Conservation (phyloP, 1,140 invertebrate species). For the Calephelis nemesis region DNA sequence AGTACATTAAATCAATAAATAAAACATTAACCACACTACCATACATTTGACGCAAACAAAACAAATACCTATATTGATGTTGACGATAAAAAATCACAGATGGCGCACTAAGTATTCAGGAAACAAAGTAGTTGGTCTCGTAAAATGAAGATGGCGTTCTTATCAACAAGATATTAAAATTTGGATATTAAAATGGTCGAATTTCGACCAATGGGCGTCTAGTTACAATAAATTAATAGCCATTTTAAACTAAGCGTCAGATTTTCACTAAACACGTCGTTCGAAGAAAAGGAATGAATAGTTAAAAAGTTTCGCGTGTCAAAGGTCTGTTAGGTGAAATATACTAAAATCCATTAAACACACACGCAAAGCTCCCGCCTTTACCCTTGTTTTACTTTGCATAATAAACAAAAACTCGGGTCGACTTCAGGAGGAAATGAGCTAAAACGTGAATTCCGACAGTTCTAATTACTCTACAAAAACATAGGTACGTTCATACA, state of each 20-base stretch:
- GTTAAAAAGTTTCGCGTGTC: conserved; percentile 41
- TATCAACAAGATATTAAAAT: too few relatives aligned
- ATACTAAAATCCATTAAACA: conserved; percentile 47
- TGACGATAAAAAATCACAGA: too few relatives aligned
- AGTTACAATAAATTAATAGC: too few relatives aligned
- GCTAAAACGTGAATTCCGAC: neutral
- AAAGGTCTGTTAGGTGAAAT: conserved; percentile 42
- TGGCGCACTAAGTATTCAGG: too few relatives aligned
- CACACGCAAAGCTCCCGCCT: conserved; percentile 43
- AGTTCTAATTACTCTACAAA: neutral
- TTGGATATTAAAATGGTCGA: too few relatives aligned
- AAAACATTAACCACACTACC: too few relatives aligned
- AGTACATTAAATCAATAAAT: too few relatives aligned
- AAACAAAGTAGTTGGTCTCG: too few relatives aligned
- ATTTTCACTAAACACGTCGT: conserved; percentile 8
- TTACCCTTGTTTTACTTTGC: conserved; percentile 40
- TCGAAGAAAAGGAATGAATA: conserved; percentile 1
- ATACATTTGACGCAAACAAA: too few relatives aligned
- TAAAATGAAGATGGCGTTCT: too few relatives aligned
- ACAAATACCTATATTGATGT: too few relatives aligned
- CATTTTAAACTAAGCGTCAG: neutral
- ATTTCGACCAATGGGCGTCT: too few relatives aligned
- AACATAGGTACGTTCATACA: neutral
- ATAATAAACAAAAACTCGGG: conserved; percentile 4
- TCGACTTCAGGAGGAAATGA: neutral